phyloP scores from a whole-genome alignment of 2,113 vertebrate species.

The Cariama cristata region DNA sequence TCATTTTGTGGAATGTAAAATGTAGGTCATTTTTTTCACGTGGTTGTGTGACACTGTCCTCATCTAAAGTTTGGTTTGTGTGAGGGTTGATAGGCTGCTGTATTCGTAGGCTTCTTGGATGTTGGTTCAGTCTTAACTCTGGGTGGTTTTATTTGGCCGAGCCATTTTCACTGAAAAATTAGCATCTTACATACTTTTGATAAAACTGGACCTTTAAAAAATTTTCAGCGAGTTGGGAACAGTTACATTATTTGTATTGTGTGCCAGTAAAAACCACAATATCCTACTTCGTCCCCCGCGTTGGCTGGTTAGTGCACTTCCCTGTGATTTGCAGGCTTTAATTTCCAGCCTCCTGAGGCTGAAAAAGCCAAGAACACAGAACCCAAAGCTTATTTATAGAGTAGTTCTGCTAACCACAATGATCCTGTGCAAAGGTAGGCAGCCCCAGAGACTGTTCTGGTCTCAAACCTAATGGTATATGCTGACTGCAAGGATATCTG shows the following conservation, averaged over 20 bases:
- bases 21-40: background rate
- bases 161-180: background rate
- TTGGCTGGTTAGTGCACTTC: background rate
- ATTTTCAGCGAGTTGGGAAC: background rate
- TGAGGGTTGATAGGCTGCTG: background rate
- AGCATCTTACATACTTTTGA: background rate
- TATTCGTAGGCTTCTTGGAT: background rate
- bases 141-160: background rate
- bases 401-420: background rate
- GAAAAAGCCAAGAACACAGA: background rate
- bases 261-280: background rate
- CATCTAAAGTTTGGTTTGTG: background rate
- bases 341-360: constrained; percentile 11
- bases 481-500: background rate
- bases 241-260: background rate
- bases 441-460: background rate
- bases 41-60: background rate
- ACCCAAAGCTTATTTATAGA: constrained; percentile 8
- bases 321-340: constrained; percentile 13
- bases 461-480: background rate
- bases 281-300: background rate
- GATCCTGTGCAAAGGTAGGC: background rate
- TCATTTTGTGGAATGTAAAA: background rate
- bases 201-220: background rate
- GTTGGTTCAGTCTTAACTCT: background rate